Percentiles rank a stretch among this genome's conserved stretches.
Evolutionary conservation across 2,113 vertebrate species (phyloP).

Genomic region (Boleophthalmus pectinirostris): DNA sequence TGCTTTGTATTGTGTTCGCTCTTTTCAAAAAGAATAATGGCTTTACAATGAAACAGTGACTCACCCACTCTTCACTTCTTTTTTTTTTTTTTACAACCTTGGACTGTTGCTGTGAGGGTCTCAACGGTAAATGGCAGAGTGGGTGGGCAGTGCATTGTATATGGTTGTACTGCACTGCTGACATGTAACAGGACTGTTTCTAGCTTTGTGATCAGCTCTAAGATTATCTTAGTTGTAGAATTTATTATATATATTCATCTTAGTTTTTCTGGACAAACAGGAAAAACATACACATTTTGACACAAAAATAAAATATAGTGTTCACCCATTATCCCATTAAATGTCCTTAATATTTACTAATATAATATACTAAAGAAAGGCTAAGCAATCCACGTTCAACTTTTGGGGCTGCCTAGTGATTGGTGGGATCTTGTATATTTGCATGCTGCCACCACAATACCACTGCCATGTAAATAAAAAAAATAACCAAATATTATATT

Average conservation of each 20-base stretch:
- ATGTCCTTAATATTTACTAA: too few relatives aligned
- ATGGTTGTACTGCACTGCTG: constrained; percentile 34
- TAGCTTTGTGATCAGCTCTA: too few relatives aligned
- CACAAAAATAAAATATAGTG: too few relatives aligned
- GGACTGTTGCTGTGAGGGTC: constrained; percentile 45
- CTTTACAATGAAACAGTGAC: constrained; percentile 59
- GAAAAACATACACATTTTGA: too few relatives aligned
- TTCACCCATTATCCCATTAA: too few relatives aligned
- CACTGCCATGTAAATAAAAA: background rate
- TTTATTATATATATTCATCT: too few relatives aligned
- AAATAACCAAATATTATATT: constrained; percentile 5
- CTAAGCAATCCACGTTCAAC: too few relatives aligned
- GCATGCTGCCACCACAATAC: background rate
- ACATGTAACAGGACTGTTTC: background rate
- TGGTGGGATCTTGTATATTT: too few relatives aligned
- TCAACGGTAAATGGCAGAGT: constrained; percentile 46
- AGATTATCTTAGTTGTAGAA: too few relatives aligned
- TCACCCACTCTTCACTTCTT: constrained; percentile 53
- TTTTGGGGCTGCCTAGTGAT: too few relatives aligned
- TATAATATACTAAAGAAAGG: too few relatives aligned
- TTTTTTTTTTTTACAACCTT: constrained; percentile 31
- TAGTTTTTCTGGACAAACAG: too few relatives aligned
- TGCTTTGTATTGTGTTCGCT: constrained; percentile 45
- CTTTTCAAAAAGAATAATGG: constrained; percentile 51
- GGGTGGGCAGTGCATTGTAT: constrained; percentile 58